A percentile compares a stretch with the other conserved stretches of the same genome.
Evolutionary conservation across 2,888 invertebrate species (phyloP).

Genomic region (Trachelus tabidus): DNA sequence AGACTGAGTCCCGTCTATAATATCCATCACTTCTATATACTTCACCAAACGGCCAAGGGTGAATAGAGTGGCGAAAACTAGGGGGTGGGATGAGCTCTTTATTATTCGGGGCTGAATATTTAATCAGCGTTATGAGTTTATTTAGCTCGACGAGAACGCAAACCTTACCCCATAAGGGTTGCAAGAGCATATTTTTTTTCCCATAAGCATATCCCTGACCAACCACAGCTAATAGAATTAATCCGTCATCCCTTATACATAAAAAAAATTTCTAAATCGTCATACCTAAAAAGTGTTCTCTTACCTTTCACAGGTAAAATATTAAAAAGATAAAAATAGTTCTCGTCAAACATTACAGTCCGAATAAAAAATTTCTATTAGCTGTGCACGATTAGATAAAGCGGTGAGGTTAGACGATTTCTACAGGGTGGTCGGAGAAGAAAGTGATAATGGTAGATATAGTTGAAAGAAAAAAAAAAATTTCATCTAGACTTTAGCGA

Average conservation of each 20-base stretch:
- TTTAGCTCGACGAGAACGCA: constrained; percentile 36
- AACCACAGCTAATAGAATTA: neutral
- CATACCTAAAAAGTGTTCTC: neutral
- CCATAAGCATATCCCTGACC: neutral
- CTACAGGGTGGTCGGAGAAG: neutral
- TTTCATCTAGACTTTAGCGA: neutral
- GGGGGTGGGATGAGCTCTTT: constrained; percentile 37
- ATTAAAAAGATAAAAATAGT: neutral
- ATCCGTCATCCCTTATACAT: neutral
- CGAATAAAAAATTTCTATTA: neutral
- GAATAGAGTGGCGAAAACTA: neutral
- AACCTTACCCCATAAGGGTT: constrained; percentile 12
- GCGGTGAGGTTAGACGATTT: neutral
- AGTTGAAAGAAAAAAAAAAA: neutral
- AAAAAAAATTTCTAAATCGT: neutral
- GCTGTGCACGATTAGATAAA: neutral
- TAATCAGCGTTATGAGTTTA: constrained; percentile 60
- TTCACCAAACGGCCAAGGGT: neutral
- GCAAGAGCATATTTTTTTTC: neutral
- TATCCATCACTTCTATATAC: neutral
- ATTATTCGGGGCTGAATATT: constrained; percentile 58
- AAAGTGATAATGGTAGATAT: neutral
- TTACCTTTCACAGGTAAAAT: neutral
- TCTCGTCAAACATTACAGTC: neutral
- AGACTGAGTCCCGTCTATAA: neutral